Conservation (phyloP, 2,113 vertebrate species). For the Rhinopomastus cyanomelas region DNA sequence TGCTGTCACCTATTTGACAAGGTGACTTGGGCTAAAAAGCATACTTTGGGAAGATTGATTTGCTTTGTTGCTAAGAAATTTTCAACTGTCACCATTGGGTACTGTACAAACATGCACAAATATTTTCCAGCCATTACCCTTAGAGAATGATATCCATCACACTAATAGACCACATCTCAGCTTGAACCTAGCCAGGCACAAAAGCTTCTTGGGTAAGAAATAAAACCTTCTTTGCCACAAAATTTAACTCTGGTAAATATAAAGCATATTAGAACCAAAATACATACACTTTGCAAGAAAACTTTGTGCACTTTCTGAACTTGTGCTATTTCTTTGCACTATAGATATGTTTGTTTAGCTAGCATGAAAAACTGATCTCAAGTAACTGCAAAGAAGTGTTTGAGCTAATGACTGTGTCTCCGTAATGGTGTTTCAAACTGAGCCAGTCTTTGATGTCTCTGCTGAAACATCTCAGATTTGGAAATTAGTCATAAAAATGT, state of each 20-base stretch:
- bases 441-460: not conserved
- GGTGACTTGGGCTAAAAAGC: constrained; percentile 27
- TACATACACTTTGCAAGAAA: not conserved
- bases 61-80: constrained; percentile 50
- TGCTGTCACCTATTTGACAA: constrained; percentile 40
- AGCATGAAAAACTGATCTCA: not conserved
- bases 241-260: not conserved
- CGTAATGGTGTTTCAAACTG: not conserved
- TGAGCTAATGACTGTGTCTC: not conserved
- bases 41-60: constrained; percentile 41
- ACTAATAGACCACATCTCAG: not conserved
- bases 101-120: constrained; percentile 31
- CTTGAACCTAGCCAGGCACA: not conserved
- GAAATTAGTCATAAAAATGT: not conserved
- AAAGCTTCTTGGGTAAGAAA: not conserved
- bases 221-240: not conserved
- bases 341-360: not conserved
- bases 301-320: not conserved
- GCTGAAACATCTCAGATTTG: not conserved
- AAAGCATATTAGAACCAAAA: not conserved
- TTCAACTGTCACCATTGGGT: constrained; percentile 26
- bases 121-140: constrained; percentile 21
- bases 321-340: not conserved
- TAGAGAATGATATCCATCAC: constrained; percentile 39
- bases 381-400: not conserved